phyloP scores from a whole-genome alignment of 2,113 vertebrate genomes.

The Zosterops japonicus region DNA sequence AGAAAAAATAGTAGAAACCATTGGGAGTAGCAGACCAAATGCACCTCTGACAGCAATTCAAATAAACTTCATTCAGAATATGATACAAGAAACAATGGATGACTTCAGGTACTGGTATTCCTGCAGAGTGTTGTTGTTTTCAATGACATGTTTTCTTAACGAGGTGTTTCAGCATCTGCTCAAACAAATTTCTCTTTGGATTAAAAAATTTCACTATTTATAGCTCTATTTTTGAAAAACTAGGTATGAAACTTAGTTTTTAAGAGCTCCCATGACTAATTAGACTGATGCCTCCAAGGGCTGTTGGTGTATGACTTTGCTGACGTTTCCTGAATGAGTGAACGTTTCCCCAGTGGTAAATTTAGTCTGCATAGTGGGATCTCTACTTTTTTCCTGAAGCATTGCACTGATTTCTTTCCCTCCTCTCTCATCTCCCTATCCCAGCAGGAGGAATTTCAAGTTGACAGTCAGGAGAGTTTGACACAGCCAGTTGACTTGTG shows the following conservation, averaged over 20 bases:
- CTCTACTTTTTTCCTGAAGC: neutral
- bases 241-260: neutral
- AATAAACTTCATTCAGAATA: conserved; percentile 92
- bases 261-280: neutral
- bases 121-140: neutral
- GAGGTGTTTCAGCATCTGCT: neutral
- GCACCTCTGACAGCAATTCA: conserved; percentile 89
- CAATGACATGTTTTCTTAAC: neutral
- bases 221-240: neutral
- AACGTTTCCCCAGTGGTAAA: neutral
- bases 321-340: neutral
- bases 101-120: conserved; percentile 85
- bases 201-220: neutral
- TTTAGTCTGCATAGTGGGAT: neutral
- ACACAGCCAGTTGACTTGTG: neutral
- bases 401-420: neutral
- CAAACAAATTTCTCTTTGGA: neutral
- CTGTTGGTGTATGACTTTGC: neutral
- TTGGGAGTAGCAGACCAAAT: conserved; percentile 77
- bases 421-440: neutral
- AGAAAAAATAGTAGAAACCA: conserved; percentile 83
- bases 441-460: neutral
- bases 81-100: conserved; percentile 95
- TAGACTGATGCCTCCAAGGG: neutral
- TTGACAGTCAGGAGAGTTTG: neutral